These are phyloP conservation scores for Montipora sp. DNA, from an alignment of 64 coral and sea anemone species.

Conservation along the genomic window DNA sequence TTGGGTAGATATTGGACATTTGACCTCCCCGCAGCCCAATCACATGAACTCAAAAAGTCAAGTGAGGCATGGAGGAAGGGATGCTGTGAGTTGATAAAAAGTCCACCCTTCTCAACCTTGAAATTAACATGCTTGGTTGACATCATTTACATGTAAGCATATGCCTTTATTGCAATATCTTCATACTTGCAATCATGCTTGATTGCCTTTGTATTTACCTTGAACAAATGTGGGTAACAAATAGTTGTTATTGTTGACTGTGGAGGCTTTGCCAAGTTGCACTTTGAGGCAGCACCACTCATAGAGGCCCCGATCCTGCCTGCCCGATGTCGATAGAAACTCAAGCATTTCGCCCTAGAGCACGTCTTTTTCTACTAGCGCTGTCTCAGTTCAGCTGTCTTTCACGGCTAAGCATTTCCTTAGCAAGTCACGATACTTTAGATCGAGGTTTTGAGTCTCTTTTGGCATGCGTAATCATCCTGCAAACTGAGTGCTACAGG, in stretches of 20 bases:
- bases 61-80: constrained; percentile 30
- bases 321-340: constrained; percentile 43
- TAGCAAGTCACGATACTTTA: constrained; percentile 40
- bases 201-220: constrained; percentile 35
- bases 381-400: constrained; percentile 4
- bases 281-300: constrained; percentile 24
- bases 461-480: not conserved
- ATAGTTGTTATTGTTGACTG: constrained; percentile 23
- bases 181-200: constrained; percentile 16
- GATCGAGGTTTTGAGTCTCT: constrained; percentile 30
- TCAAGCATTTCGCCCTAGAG: constrained; percentile 37
- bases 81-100: constrained; percentile 31
- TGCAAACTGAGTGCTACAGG: constrained; percentile 40
- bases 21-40: constrained; percentile 53
- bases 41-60: constrained; percentile 39
- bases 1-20: constrained; percentile 40
- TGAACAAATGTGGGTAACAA: constrained; percentile 49
- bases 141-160: constrained; percentile 38
- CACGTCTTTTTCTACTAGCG: constrained; percentile 55
- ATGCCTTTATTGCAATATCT: constrained; percentile 40
- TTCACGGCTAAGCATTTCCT: constrained; percentile 38
- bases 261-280: constrained; percentile 18
- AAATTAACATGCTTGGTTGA: constrained; percentile 48
- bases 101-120: constrained; percentile 22
- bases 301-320: constrained; percentile 46